Evolutionary conservation across 2,888 invertebrate species (phyloP).

Genomic region (Chrysina gloriosa): DNA sequence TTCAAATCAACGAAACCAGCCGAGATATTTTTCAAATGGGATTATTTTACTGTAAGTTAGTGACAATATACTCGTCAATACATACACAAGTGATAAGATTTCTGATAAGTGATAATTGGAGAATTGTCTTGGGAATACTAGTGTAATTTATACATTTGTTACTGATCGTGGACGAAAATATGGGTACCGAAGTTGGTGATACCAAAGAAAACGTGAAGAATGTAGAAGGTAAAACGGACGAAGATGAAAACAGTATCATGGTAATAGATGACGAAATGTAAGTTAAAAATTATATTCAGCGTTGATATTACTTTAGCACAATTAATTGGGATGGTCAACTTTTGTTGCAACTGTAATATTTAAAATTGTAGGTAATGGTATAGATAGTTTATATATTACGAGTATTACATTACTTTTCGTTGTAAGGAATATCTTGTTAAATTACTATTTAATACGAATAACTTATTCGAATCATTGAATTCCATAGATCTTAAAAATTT

Average conservation of each 20-base stretch:
- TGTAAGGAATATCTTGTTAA: too few species aligned
- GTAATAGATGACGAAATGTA: constrained; percentile 43
- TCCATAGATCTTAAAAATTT: too few species aligned
- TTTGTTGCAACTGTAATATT: too few species aligned
- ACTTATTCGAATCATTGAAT: too few species aligned
- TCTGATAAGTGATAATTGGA: constrained; percentile 25
- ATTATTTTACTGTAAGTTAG: constrained; percentile 20
- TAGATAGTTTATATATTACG: too few species aligned
- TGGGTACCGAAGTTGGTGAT: neutral
- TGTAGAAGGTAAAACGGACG: neutral
- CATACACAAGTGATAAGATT: constrained; percentile 10
- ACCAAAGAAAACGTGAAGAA: constrained; percentile 12
- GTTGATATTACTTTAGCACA: too few species aligned
- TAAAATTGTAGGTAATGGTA: too few species aligned
- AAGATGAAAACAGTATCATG: constrained; percentile 35
- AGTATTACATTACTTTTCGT: too few species aligned
- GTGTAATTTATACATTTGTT: neutral
- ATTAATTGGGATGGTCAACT: too few species aligned
- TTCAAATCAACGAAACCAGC: neutral
- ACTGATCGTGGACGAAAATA: neutral
- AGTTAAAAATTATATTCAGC: constrained; percentile 17
- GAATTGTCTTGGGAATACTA: neutral
- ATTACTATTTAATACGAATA: too few species aligned
- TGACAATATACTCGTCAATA: constrained; percentile 23
- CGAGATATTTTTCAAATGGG: constrained; percentile 20